phyloP scores from a whole-genome alignment of 2,797 vertebrate genomes.

The Ambastaia sidthimunki region DNA sequence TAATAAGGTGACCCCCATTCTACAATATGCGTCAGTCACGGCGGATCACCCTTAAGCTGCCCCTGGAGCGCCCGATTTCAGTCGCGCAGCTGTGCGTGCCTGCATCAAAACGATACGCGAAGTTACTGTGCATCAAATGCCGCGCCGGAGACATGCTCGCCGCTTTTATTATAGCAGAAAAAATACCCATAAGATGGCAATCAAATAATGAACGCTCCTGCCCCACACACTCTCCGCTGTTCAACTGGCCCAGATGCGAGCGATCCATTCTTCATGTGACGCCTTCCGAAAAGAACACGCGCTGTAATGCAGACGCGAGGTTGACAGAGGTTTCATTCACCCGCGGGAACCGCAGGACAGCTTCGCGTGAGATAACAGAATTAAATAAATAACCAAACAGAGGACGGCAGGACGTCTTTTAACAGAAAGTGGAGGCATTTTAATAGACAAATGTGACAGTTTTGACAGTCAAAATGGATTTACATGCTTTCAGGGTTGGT shows the following conservation, averaged over 20 bases:
- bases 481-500: constrained; percentile 8
- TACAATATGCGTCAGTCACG: constrained; percentile 24
- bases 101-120: constrained; percentile 21
- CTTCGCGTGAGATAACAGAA: constrained; percentile 42
- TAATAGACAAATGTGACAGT: constrained; percentile 47
- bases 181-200: constrained; percentile 43
- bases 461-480: constrained; percentile 43
- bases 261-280: constrained; percentile 22
- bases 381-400: constrained; percentile 46
- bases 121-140: constrained; percentile 30
- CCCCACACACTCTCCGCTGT: constrained; percentile 12
- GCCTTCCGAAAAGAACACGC: constrained; percentile 18
- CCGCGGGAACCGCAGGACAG: constrained; percentile 22
- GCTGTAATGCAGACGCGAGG: constrained; percentile 28
- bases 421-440: constrained; percentile 24
- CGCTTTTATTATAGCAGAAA: constrained; percentile 22
- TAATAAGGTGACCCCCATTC: constrained; percentile 50
- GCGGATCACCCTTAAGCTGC: constrained; percentile 35
- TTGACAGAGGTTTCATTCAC: constrained; percentile 53
- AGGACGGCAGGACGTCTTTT: constrained; percentile 6
- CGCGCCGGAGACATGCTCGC: constrained; percentile 3
- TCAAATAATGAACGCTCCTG: constrained; percentile 49
- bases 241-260: neutral
- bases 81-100: neutral
- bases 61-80: constrained; percentile 16